Percentiles rank a stretch among this genome's conserved stretches.
Evolutionary conservation across 2,113 vertebrate species (phyloP).

Genomic region (Dolichotis patagonum): DNA sequence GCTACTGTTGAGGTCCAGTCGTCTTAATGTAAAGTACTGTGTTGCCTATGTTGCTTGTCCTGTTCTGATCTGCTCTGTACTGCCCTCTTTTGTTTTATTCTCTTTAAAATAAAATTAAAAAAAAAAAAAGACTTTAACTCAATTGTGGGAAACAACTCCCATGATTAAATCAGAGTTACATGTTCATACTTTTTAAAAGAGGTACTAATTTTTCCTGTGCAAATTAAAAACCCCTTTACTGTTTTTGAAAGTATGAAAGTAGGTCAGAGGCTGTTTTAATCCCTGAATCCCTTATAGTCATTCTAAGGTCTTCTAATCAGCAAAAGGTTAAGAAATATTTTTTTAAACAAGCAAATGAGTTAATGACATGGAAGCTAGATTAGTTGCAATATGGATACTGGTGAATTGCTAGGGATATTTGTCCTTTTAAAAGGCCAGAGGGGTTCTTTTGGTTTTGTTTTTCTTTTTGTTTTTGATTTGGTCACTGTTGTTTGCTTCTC

Average conservation of each 20-base stretch:
- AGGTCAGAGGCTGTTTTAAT: neutral
- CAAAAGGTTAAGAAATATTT: conserved; percentile 1
- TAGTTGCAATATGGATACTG: neutral
- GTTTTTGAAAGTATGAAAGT: neutral
- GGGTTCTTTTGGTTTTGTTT: neutral
- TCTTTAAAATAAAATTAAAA: no score
- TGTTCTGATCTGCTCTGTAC: no score
- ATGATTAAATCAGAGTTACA: neutral
- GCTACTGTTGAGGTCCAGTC: no score
- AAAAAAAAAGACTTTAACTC: conserved; percentile 18
- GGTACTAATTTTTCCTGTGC: neutral
- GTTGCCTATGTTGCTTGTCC: no score
- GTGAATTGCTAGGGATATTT: neutral
- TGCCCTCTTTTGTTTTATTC: no score
- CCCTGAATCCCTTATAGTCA: neutral
- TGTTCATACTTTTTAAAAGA: neutral
- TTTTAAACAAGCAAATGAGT: neutral
- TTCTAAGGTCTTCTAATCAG: neutral
- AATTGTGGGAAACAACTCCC: neutral
- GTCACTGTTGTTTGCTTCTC: conserved; percentile 5
- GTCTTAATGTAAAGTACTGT: no score
- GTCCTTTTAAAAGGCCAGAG: conserved; percentile 3
- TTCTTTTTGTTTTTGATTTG: neutral
- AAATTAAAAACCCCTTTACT: neutral
- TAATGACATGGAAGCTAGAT: conserved; percentile 16